Conservation (phyloP, 1,140 invertebrate genomes). For the Eriocheir sinensis region DNA sequence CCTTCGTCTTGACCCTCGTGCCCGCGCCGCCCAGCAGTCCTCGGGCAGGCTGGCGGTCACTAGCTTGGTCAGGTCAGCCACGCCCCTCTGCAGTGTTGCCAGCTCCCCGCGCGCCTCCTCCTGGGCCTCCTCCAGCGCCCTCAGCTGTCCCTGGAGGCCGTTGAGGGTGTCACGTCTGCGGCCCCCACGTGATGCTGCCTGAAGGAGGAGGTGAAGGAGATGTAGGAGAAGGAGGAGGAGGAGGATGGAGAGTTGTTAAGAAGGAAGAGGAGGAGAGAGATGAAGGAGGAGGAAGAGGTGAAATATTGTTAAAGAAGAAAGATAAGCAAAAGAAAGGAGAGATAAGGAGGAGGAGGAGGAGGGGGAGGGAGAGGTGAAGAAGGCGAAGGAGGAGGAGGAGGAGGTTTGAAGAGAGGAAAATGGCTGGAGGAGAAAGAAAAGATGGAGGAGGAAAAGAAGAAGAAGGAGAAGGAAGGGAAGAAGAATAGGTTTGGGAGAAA, state of each 20-base stretch:
- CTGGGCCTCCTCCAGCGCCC: neutral
- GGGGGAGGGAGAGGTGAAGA: too few species aligned
- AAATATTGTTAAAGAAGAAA: too few species aligned
- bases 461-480: too few species aligned
- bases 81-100: neutral
- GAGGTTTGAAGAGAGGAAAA: too few species aligned
- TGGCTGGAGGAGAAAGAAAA: too few species aligned
- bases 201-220: neutral
- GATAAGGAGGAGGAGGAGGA: too few species aligned
- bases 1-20: neutral
- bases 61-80: neutral
- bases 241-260: neutral
- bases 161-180: neutral
- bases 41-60: neutral
- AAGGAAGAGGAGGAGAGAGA: neutral
- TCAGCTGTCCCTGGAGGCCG: neutral
- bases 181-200: neutral
- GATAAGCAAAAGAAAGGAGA: too few species aligned
- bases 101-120: neutral
- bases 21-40: neutral
- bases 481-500: too few species aligned
- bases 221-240: neutral
- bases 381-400: too few species aligned
- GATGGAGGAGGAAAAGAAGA: too few species aligned
- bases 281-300: neutral